phyloP scores from a whole-genome alignment of 2,888 invertebrate species.

The Ophion slaviceki region DNA sequence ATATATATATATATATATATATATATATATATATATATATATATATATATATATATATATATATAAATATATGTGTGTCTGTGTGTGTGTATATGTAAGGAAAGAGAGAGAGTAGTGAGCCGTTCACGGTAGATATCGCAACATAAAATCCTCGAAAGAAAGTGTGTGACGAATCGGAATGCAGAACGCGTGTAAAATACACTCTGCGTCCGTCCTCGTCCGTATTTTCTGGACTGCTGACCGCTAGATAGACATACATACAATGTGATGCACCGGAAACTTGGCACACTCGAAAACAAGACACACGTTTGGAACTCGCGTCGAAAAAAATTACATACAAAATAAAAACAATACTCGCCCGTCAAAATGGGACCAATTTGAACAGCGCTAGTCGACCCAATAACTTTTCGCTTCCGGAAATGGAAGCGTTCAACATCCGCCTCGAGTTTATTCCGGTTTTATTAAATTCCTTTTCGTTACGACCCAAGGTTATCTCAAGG shows the following conservation, averaged over 20 bases:
- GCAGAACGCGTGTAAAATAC: slow-evolving; percentile 30
- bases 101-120: background rate
- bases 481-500: background rate
- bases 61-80: too few relatives aligned
- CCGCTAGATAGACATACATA: background rate
- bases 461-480: background rate
- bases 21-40: too few relatives aligned
- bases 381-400: background rate
- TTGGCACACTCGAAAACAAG: background rate
- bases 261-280: background rate
- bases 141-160: slow-evolving; percentile 26
- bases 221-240: slow-evolving; percentile 8
- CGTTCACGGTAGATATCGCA: background rate
- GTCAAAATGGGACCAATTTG: background rate
- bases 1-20: too few relatives aligned
- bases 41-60: too few relatives aligned
- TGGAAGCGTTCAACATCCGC: too few relatives aligned
- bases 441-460: background rate
- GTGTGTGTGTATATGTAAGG: too few relatives aligned
- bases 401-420: background rate
- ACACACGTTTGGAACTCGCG: background rate
- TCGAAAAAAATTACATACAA: background rate
- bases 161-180: slow-evolving; percentile 28
- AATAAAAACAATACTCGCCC: background rate
- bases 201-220: background rate